Base-by-base conservation (phyloP, 2,888 invertebrate species). In the Macropis europaea region DNA sequence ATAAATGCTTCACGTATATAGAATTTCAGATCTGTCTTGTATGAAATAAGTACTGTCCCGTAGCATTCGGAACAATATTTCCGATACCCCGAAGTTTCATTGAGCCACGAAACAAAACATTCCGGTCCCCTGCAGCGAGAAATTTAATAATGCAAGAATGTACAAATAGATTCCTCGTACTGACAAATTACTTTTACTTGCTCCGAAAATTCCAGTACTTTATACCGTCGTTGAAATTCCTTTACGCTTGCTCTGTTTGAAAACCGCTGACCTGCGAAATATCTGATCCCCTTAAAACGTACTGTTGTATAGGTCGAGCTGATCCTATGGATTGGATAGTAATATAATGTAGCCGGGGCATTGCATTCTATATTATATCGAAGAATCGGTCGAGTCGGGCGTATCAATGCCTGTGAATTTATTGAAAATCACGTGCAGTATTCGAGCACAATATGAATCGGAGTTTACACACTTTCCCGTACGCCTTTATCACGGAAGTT, bases 221-320 rank as follows among this genome's bases (percentile, higher is more conserved):
- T 11, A 15, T 3, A 2, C 15, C 5, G 0, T 2, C 15, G 13
- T 50, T 24, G 15, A 24, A 32, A 42, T 24, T 52, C 32, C 24
- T 3, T 15, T 3, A 1, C 13, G 1, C 6, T 7, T 3, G 13
- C 13, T 15, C 13, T 60, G 38, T 60, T 53, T 43, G 32, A 26
- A 53, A 61, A 61, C 1, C 32, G 53, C 53, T 61, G 53, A 61
- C 34, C 53, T 17, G 42, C 9, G 13, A 43, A 43, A 28, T 43
- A 56, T 53, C 26, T 7, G 24, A 34, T 45, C 7, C n/a, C 24
- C 19, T 34, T 54, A 53, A 53, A 61, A 43, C 32, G 5, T 19
- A n/a, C 6, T 13, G n/a, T n/a, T n/a, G 11, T 13, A 42, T 26
- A 26, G 24, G 3, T 26, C 17, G 13, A 6, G 22, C 34, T 45